These are phyloP conservation scores for Xerus rutilus DNA, from an alignment of 2,797 vertebrate species.

Conservation along the genomic window DNA sequence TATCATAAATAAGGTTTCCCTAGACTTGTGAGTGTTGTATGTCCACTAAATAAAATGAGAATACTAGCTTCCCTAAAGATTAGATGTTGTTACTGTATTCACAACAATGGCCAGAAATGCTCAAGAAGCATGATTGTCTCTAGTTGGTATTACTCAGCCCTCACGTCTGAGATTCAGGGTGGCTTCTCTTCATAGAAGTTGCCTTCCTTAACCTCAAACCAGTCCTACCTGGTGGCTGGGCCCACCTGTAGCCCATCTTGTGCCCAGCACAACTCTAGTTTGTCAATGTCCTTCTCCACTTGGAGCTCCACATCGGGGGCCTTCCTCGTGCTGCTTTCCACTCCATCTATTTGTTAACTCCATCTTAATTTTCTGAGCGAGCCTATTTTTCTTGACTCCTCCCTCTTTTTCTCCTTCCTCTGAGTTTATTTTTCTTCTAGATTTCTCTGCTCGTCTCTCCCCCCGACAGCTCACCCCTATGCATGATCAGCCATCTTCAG, in stretches of 20 bases:
- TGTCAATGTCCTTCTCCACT: background rate
- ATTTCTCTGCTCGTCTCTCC: background rate
- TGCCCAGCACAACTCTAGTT: background rate
- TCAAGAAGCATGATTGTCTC: background rate
- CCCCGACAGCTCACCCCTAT: background rate
- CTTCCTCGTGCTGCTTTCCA: background rate
- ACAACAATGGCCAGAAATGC: background rate
- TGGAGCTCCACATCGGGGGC: background rate
- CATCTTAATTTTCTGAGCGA: background rate
- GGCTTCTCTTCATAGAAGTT: background rate
- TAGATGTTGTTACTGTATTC: background rate
- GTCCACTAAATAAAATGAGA: background rate
- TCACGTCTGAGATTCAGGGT: background rate
- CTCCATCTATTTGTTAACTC: background rate
- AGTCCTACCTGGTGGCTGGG: background rate
- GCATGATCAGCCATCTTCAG: background rate
- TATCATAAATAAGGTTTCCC: background rate
- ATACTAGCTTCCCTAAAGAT: background rate
- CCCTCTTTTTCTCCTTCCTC: background rate
- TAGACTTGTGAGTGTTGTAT: background rate
- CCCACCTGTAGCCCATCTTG: rapidly evolving
- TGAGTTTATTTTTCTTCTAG: background rate
- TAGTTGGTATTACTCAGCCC: background rate
- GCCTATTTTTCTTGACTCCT: background rate
- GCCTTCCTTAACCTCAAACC: background rate